phyloP scores from a whole-genome alignment of 2,113 vertebrate species.

The Aspidoscelis tigris region DNA sequence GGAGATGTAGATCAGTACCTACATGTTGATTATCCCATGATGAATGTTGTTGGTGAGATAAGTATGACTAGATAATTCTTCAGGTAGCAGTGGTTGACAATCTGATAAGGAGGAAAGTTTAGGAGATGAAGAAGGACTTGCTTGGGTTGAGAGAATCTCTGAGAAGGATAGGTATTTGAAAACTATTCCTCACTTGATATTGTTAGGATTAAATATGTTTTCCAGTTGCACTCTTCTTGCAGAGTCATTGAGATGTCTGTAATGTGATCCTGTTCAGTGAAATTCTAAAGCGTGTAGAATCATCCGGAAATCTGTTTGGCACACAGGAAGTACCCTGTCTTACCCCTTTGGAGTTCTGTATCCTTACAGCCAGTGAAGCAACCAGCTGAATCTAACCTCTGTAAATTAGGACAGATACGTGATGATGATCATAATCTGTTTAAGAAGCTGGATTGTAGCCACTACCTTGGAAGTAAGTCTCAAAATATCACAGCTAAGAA shows the following conservation, averaged over 20 bases:
- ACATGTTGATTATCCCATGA: background rate
- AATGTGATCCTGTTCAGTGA: conserved; percentile 9
- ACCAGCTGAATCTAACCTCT: conserved; percentile 4
- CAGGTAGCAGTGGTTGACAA: background rate
- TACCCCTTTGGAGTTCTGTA: conserved; percentile 14
- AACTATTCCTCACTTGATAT: background rate
- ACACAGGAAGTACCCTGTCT: conserved; percentile 22
- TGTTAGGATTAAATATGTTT: conserved; percentile 26
- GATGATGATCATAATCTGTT: conserved; percentile 7
- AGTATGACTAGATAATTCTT: background rate
- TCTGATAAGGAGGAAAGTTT: background rate
- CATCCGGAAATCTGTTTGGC: conserved; percentile 8
- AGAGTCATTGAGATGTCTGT: conserved; percentile 22
- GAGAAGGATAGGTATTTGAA: background rate
- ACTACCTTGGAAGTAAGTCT: conserved; percentile 19
- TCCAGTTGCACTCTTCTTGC: conserved; percentile 37
- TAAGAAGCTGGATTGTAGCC: conserved; percentile 7
- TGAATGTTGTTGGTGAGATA: background rate
- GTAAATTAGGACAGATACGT: background rate
- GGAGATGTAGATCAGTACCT: too few relatives aligned
- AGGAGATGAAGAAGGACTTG: background rate
- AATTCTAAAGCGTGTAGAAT: conserved; percentile 3
- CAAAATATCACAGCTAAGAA: conserved; percentile 19
- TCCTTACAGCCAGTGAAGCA: background rate
- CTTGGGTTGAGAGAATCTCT: background rate